Percentiles rank a stretch among this genome's conserved stretches.
Conservation (phyloP, 2,797 vertebrate species). For the Gallinago solitaria region DNA sequence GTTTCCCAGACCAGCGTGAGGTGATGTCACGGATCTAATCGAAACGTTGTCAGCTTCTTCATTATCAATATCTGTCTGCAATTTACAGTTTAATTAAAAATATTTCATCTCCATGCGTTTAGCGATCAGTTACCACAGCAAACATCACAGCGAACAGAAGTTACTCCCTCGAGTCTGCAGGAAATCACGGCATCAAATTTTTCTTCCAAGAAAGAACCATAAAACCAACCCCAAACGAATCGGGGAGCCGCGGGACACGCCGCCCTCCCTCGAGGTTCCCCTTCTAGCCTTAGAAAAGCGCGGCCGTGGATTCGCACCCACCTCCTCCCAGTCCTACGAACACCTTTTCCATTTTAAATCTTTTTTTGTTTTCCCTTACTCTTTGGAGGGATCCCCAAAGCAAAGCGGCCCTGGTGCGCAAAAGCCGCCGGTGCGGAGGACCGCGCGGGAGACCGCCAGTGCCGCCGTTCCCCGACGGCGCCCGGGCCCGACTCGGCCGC, state of each 20-base stretch:
- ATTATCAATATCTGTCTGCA: not conserved
- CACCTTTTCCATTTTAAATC: not conserved
- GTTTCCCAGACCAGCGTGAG: not conserved
- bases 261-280: not conserved
- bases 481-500: not conserved
- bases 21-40: slow-evolving; percentile 8
- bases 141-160: not conserved
- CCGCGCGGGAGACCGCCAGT: not conserved
- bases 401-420: not conserved
- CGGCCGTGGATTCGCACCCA: not conserved
- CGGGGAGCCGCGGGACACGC: not conserved
- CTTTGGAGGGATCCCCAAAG: not conserved
- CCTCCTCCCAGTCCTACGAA: fast-evolving
- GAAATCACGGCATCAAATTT: not conserved
- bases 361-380: not conserved
- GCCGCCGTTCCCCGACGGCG: not conserved
- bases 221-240: not conserved
- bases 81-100: slow-evolving; percentile 41
- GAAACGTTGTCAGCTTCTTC: slow-evolving; percentile 21
- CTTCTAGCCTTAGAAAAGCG: not conserved
- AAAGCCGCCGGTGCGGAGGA: not conserved
- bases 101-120: not conserved
- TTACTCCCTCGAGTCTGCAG: not conserved
- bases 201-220: not conserved
- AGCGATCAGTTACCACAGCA: not conserved